Evolutionary conservation across 2,797 vertebrate species (phyloP).

Genomic region (Hoplostethus atlanticus): DNA sequence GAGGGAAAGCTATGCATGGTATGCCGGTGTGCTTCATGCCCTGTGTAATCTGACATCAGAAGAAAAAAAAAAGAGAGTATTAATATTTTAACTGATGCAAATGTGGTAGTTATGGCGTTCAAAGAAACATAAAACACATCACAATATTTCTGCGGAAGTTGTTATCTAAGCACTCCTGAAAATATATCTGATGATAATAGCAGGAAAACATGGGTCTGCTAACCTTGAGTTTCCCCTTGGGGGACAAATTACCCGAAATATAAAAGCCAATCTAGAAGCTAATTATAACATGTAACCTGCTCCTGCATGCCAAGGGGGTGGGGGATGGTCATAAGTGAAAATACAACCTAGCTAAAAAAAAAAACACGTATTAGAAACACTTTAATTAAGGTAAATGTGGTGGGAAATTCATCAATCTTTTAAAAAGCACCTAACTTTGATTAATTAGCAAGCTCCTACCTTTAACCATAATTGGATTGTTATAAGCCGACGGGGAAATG

Average conservation of each 20-base stretch:
- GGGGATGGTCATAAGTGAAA: conserved; percentile 34
- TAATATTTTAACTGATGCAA: neutral
- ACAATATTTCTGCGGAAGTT: neutral
- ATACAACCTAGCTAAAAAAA: conserved; percentile 34
- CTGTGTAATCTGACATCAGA: neutral
- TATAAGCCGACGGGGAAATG: conserved; percentile 58
- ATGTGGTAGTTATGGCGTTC: neutral
- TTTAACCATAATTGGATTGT: conserved; percentile 71
- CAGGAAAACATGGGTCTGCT: neutral
- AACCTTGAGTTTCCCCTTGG: conserved; percentile 10
- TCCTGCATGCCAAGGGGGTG: neutral
- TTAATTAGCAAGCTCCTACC: conserved; percentile 63
- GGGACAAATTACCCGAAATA: conserved; percentile 36
- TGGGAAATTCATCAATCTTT: conserved; percentile 66
- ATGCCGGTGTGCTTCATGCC: neutral
- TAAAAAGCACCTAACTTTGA: conserved; percentile 62
- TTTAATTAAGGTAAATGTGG: conserved; percentile 68
- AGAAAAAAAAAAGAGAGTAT: neutral
- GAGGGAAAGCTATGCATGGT: neutral
- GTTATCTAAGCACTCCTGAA: neutral
- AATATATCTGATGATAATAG: neutral
- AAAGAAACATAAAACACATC: neutral
- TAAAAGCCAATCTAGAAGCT: conserved; percentile 50
- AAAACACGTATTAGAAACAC: conserved; percentile 45
- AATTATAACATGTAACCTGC: conserved; percentile 57